Evolutionary conservation across 2,113 vertebrate genomes (phyloP), one percentile per base, ranked within the genome.

Genomic region (Megaleporinus macrocephalus): DNA sequence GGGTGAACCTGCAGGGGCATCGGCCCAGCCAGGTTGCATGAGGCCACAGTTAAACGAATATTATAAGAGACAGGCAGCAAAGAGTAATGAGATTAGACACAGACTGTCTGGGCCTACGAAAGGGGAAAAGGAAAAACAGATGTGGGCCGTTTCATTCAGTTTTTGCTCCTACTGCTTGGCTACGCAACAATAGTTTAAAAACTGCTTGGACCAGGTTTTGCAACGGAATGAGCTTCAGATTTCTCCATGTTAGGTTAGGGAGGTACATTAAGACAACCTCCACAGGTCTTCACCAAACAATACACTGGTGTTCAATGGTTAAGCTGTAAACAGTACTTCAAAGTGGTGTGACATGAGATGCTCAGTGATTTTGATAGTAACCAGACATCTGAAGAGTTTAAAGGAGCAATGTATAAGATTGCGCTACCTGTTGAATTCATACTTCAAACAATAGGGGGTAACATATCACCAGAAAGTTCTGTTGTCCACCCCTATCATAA

Each of bases 51-150:
- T 61, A 61, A 61, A 61, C 4, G n/a, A 61, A 61, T 61, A 61
- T 26, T 11, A 61, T 4, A 1, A 13, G 57, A 61, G 57, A 61
- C 57, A 61, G 57, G 57, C 57, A 61, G 57, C 57, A 61, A 61
- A 24, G 57, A 24, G 57, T 61, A 61, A 61, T 61, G 57, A 61
- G 57, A 61, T 61, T 61, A 61, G 57, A 61, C 53, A 57, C 57
- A 24, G 24, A 61, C 57, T 61, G 57, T 61, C 57, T 61, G 57
- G 57, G 57, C 24, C 57, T 61, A 24, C 57, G 26, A 61, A n/a
- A 61, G 57, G 24, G n/a, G 57, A 26, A 13, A 26, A 26, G 24
- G 57, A 61, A 61, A 61, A 61, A 61, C n/a, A 61, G 57, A 61
- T 55, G 57, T 61, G 57, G 22, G 20, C 18, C 53, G 5, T 22